A percentile compares a stretch with the other conserved stretches of the same genome.
phyloP scores from a whole-genome alignment of 1,140 invertebrate genomes.

The Heterodera carotae region DNA sequence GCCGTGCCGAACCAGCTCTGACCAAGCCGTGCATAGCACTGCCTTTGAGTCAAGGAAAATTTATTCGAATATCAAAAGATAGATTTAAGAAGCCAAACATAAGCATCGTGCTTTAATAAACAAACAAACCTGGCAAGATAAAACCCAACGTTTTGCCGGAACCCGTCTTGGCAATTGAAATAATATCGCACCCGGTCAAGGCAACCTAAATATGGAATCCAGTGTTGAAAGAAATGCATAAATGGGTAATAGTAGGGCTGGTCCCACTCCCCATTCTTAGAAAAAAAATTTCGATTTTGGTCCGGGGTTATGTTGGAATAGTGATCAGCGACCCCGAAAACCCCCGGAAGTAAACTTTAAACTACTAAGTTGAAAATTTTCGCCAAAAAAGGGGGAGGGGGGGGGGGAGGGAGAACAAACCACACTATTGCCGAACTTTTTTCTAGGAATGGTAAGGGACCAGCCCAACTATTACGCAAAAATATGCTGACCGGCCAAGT shows the following conservation, averaged over 20 bases:
- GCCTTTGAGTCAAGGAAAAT: constrained; percentile 69
- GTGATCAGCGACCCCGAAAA: no score
- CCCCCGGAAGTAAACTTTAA: no score
- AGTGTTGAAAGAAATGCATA: constrained; percentile 69
- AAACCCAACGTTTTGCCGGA: constrained; percentile 82
- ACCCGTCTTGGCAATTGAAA: constrained; percentile 88
- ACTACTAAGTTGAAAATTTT: no score
- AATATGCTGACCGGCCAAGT: constrained; percentile 67
- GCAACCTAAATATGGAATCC: constrained; percentile 68
- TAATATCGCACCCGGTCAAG: constrained; percentile 83
- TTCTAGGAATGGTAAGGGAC: no score
- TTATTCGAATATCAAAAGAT: constrained; percentile 12
- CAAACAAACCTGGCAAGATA: constrained; percentile 40
- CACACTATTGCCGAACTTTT: no score
- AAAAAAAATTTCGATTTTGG: no score
- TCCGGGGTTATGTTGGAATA: no score
- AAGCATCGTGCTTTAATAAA: not conserved
- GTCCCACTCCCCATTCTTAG: no score
- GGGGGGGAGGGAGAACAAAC: no score
- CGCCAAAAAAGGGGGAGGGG: no score
- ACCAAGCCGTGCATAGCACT: constrained; percentile 81
- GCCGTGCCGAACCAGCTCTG: constrained; percentile 72
- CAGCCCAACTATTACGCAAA: constrained; percentile 73
- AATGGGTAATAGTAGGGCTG: no score
- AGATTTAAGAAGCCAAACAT: no score